Percentiles rank a stretch among this genome's conserved stretches.
Conservation (phyloP, 1,140 invertebrate genomes). For the Olivierus martensii region DNA sequence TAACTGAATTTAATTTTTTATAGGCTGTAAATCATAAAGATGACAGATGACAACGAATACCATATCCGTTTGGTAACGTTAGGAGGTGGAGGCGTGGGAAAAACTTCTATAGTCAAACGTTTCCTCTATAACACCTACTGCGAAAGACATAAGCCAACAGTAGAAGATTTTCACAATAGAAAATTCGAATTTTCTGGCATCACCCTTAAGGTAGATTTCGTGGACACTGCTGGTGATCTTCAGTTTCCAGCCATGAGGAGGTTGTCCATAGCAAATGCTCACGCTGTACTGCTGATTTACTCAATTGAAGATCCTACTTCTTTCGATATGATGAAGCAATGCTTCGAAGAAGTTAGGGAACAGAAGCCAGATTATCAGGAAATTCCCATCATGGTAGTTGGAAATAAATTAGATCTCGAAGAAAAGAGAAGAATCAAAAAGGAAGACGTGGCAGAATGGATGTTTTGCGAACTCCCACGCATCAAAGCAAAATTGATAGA, state of each 20-base stretch:
- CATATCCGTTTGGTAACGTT: slow-evolving; percentile 67
- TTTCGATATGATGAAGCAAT: slow-evolving; percentile 58
- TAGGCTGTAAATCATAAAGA: no score
- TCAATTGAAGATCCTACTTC: slow-evolving; percentile 51
- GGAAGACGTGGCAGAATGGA: slow-evolving; percentile 65
- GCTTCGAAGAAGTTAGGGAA: slow-evolving; percentile 69
- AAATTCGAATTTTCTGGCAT: slow-evolving; percentile 59
- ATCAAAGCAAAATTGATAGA: slow-evolving; percentile 40
- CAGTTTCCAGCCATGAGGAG: slow-evolving; percentile 74
- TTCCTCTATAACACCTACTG: slow-evolving; percentile 72
- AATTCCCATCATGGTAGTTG: slow-evolving; percentile 69
- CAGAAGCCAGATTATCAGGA: slow-evolving; percentile 46
- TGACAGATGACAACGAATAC: slow-evolving; percentile 45
- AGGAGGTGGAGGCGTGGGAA: slow-evolving; percentile 71
- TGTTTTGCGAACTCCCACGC: slow-evolving; percentile 52
- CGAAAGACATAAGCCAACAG: slow-evolving; percentile 71
- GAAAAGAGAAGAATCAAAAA: slow-evolving; percentile 37
- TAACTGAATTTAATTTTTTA: no score
- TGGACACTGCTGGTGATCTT: slow-evolving; percentile 74
- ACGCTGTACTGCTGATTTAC: slow-evolving; percentile 80
- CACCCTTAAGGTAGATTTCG: slow-evolving; percentile 54
- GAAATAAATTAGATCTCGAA: slow-evolving; percentile 62
- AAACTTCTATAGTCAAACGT: slow-evolving; percentile 70
- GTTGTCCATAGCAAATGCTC: slow-evolving; percentile 72
- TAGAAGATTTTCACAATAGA: slow-evolving; percentile 75